Conservation (phyloP, 1,140 invertebrate genomes). For the Magallana ariakensis region DNA sequence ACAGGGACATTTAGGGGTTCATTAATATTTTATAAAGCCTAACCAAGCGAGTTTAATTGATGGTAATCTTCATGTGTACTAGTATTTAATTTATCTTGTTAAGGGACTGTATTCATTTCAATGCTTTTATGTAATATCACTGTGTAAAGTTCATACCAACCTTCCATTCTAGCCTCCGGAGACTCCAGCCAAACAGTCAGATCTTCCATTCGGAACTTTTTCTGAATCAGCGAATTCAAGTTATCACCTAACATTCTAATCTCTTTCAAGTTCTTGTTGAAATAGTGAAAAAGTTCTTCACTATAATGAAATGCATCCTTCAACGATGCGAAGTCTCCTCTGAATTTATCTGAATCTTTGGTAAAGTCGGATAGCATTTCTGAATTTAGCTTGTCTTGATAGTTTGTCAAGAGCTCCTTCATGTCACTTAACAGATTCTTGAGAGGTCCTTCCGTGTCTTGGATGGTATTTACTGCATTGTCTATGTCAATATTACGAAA, state of each 20-base stretch:
- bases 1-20: not conserved
- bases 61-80: not conserved
- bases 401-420: conserved; percentile 52
- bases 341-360: conserved; percentile 53
- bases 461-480: conserved; percentile 50
- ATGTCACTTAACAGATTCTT: conserved; percentile 50
- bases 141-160: not conserved
- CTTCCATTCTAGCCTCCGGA: conserved; percentile 47
- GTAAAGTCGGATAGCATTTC: conserved; percentile 52
- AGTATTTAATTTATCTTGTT: not conserved
- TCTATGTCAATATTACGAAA: conserved; percentile 55
- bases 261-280: conserved; percentile 56
- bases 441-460: conserved; percentile 42
- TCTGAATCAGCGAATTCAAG: conserved; percentile 51
- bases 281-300: conserved; percentile 48
- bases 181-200: conserved; percentile 52
- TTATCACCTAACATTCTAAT: conserved; percentile 49
- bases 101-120: not conserved
- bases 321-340: conserved; percentile 54
- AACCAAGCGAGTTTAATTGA: not conserved
- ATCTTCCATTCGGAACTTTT: conserved; percentile 55
- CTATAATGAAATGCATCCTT: conserved; percentile 57
- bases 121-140: not conserved
- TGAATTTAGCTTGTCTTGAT: conserved; percentile 40
- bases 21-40: not conserved